Evolutionary conservation across 2,888 invertebrate genomes (phyloP).

Genomic region (Busseola fusca): DNA sequence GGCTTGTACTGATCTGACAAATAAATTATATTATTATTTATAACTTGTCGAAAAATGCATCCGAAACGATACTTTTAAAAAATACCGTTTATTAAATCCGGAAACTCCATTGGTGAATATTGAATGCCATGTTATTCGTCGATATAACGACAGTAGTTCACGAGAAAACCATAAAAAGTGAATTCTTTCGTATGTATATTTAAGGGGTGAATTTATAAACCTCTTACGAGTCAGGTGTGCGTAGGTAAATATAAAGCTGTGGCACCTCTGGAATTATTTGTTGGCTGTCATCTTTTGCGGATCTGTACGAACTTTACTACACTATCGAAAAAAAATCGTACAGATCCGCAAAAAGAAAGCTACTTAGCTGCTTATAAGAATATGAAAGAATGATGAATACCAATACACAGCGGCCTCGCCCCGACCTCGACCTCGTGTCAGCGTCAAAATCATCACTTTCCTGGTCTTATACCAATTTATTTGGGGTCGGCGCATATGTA

Average conservation of each 20-base stretch:
- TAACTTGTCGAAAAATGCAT: background rate
- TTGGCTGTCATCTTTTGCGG: slow-evolving; percentile 44
- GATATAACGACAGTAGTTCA: slow-evolving; percentile 36
- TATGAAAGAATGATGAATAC: too few relatives aligned
- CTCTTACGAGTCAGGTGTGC: slow-evolving; percentile 47
- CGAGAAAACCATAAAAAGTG: slow-evolving; percentile 42
- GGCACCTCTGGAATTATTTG: slow-evolving; percentile 46
- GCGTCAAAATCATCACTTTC: too few relatives aligned
- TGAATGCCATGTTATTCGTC: slow-evolving; percentile 29
- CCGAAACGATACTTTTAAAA: background rate
- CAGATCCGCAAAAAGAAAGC: too few relatives aligned
- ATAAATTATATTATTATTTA: too few relatives aligned
- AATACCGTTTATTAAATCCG: background rate
- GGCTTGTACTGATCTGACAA: too few relatives aligned
- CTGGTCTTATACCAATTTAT: too few relatives aligned
- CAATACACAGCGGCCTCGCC: too few relatives aligned
- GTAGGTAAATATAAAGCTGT: slow-evolving; percentile 53
- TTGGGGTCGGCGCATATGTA: too few relatives aligned
- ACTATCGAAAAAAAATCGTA: too few relatives aligned
- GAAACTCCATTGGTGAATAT: slow-evolving; percentile 21
- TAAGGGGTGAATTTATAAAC: slow-evolving; percentile 55
- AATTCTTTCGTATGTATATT: slow-evolving; percentile 52
- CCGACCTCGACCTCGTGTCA: too few relatives aligned
- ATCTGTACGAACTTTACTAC: too few relatives aligned
- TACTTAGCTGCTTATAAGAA: too few relatives aligned